phyloP scores from a whole-genome alignment of 2,888 invertebrate species.

The Eumacrocentrus americanus region DNA sequence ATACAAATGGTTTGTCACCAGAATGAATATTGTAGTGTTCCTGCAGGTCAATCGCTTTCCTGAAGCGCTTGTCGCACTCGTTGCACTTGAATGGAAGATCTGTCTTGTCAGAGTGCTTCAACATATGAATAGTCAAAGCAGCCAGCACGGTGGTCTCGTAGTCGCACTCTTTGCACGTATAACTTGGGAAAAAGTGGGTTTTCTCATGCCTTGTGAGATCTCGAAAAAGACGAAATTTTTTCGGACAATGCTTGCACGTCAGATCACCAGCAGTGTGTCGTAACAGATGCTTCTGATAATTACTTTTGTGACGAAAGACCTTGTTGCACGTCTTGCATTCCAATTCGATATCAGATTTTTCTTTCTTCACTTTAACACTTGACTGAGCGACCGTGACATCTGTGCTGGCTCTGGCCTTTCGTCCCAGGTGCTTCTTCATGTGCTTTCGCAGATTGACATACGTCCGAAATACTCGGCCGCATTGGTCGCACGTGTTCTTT shows the following conservation, averaged over 20 bases:
- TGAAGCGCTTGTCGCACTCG: slow-evolving; percentile 56
- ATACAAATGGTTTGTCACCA: slow-evolving; percentile 57
- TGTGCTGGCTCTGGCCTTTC: slow-evolving; percentile 37
- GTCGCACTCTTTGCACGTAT: slow-evolving; percentile 58
- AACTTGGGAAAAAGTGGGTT: slow-evolving; percentile 57
- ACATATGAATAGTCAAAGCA: slow-evolving; percentile 54
- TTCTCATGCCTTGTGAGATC: slow-evolving; percentile 58
- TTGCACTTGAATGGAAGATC: slow-evolving; percentile 56
- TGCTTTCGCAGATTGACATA: slow-evolving; percentile 50
- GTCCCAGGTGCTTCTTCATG: slow-evolving; percentile 50
- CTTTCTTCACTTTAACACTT: slow-evolving; percentile 42
- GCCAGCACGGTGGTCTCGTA: slow-evolving; percentile 58
- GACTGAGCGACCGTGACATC: slow-evolving; percentile 21
- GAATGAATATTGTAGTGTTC: slow-evolving; percentile 60
- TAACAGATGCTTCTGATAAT: slow-evolving; percentile 54
- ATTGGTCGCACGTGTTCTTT: slow-evolving; percentile 54
- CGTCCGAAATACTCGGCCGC: slow-evolving; percentile 51
- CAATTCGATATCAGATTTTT: slow-evolving; percentile 44
- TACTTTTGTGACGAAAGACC: slow-evolving; percentile 54
- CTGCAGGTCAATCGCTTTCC: slow-evolving; percentile 55
- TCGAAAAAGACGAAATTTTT: slow-evolving; percentile 55
- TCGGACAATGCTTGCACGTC: slow-evolving; percentile 56
- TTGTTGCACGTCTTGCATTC: slow-evolving; percentile 56
- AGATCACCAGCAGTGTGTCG: slow-evolving; percentile 55
- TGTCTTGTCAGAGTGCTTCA: slow-evolving; percentile 53